Percentiles rank a stretch among this genome's conserved stretches.
Evolutionary conservation across 2,888 invertebrate genomes (phyloP).

Genomic region (Metopia argyrocephala): DNA sequence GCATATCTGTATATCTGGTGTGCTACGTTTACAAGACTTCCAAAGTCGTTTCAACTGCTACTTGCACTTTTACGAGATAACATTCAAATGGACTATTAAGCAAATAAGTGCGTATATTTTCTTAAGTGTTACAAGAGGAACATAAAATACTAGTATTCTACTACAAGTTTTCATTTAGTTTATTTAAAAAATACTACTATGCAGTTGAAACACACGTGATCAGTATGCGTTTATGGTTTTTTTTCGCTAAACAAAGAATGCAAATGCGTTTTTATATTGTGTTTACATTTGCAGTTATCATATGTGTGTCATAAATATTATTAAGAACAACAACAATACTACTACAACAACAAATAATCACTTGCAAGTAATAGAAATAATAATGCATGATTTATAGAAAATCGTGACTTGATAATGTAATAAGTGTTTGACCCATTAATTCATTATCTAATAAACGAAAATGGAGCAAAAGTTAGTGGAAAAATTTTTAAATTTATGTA

Average conservation of each 20-base stretch:
- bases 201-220: conserved; percentile 43
- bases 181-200: not conserved
- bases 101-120: no score
- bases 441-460: not conserved
- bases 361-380: not conserved
- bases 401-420: not conserved
- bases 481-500: not conserved
- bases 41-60: no score
- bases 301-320: conserved; percentile 32
- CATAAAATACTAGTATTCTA: no score
- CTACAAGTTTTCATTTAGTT: no score
- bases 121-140: no score
- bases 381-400: not conserved
- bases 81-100: no score
- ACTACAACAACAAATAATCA: no score
- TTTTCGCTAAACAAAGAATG: not conserved
- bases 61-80: no score
- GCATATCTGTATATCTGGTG: no score
- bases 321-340: not conserved
- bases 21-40: no score
- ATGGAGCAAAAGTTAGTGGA: not conserved
- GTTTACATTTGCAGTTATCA: conserved; percentile 11
- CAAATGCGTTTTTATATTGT: not conserved
- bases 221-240: not conserved
- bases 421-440: not conserved